Conservation (phyloP, 2,888 invertebrate genomes). For the Drosophila peninsularis region DNA sequence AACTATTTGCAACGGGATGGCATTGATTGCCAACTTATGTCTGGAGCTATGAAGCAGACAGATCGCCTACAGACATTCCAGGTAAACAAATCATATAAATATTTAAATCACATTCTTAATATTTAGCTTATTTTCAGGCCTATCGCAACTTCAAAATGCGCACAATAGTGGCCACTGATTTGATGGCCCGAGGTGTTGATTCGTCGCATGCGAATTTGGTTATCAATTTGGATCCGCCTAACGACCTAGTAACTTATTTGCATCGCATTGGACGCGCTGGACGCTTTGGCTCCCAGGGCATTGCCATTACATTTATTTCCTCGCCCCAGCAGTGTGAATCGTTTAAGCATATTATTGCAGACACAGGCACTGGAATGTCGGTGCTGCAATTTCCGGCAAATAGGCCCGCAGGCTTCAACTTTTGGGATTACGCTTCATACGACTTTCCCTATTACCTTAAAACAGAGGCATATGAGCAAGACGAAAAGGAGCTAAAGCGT, state of each 20-base stretch:
- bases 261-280: conserved; percentile 98
- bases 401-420: conserved; percentile 42
- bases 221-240: conserved; percentile 95
- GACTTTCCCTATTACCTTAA: conserved; percentile 55
- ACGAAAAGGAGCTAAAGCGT: conserved; percentile 28
- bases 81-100: conserved; percentile 11
- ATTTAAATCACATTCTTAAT: background rate
- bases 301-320: conserved; percentile 90
- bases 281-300: conserved; percentile 94
- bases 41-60: conserved; percentile 91
- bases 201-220: conserved; percentile 96
- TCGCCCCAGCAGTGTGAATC: conserved; percentile 87
- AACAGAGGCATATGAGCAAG: conserved; percentile 19
- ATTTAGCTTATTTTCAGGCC: conserved; percentile 85
- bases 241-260: conserved; percentile 92
- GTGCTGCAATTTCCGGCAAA: conserved; percentile 85
- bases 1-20: conserved; percentile 89
- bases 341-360: conserved; percentile 87
- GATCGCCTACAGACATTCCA: conserved; percentile 90
- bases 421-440: conserved; percentile 78
- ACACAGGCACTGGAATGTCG: conserved; percentile 86
- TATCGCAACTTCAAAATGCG: conserved; percentile 93
- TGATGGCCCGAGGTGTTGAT: conserved; percentile 97
- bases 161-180: conserved; percentile 95
- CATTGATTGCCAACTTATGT: conserved; percentile 92